A percentile compares a stretch with the other conserved stretches of the same genome.
These are phyloP conservation scores for Enteromius fasciolatus DNA, from an alignment of 2,797 vertebrate species.

Conservation along the genomic window DNA sequence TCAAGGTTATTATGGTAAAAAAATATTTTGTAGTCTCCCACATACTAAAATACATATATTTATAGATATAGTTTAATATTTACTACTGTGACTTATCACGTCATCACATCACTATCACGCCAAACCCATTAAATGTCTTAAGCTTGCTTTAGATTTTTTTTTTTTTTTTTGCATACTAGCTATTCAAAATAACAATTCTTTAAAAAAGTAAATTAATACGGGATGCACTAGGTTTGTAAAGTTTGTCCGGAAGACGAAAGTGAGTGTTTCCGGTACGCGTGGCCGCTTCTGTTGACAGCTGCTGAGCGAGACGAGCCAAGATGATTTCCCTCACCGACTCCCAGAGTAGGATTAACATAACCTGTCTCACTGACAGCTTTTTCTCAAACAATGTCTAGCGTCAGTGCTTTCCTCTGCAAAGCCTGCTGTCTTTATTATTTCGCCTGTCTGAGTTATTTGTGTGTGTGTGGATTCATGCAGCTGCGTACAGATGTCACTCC, in stretches of 20 bases:
- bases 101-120: too few relatives aligned
- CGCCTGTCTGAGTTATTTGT: too few relatives aligned
- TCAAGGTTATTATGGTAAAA: background rate
- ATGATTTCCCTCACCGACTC: conserved; percentile 49
- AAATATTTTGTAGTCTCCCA: too few relatives aligned
- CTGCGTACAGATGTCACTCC: conserved; percentile 10
- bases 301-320: conserved; percentile 1
- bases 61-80: background rate
- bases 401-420: background rate
- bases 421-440: background rate
- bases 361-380: background rate
- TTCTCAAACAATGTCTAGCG: background rate
- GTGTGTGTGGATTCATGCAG: background rate
- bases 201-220: background rate
- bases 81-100: background rate
- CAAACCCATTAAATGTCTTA: background rate
- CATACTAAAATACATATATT: background rate
- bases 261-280: conserved; percentile 47
- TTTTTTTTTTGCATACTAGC: background rate
- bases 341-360: conserved; percentile 2
- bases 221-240: background rate
- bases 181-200: background rate
- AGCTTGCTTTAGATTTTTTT: fast-evolving
- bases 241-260: conserved; percentile 23
- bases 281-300: conserved; percentile 21